Evolutionary conservation across 2,888 invertebrate genomes (phyloP).

Genomic region (Lottia gigantea): DNA sequence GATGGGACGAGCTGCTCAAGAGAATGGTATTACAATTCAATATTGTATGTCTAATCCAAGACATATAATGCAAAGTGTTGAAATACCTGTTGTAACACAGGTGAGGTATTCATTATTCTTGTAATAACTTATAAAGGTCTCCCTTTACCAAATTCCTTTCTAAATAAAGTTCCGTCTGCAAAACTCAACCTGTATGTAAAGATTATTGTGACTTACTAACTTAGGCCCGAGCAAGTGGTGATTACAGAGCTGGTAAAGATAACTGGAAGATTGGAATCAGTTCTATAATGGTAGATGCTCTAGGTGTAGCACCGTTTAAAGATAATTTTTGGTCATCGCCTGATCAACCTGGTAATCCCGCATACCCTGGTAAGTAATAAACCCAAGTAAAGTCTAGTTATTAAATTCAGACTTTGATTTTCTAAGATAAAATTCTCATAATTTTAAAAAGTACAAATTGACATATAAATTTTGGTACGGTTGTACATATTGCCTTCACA

Average conservation of each 20-base stretch:
- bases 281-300: conserved; percentile 40
- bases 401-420: too few species aligned
- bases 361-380: conserved; percentile 28
- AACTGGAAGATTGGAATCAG: conserved; percentile 45
- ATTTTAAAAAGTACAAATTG: too few species aligned
- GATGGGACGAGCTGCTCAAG: conserved; percentile 56
- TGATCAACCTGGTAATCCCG: conserved; percentile 43
- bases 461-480: too few species aligned
- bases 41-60: conserved; percentile 58
- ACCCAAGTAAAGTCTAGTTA: too few species aligned
- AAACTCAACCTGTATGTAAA: too few species aligned
- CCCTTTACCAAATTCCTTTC: too few species aligned
- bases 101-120: conserved; percentile 22
- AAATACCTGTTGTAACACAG: conserved; percentile 53
- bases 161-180: background rate
- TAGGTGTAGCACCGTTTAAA: conserved; percentile 48
- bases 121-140: too few species aligned
- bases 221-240: conserved; percentile 44
- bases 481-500: too few species aligned
- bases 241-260: conserved; percentile 40
- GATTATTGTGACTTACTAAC: background rate
- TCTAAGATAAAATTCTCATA: too few species aligned
- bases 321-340: conserved; percentile 50
- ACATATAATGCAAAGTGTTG: conserved; percentile 48
- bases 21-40: conserved; percentile 49